A percentile compares a stretch with the other conserved stretches of the same genome.
Conservation (phyloP, 1,140 invertebrate species). For the Lysiphlebus fabarum region DNA sequence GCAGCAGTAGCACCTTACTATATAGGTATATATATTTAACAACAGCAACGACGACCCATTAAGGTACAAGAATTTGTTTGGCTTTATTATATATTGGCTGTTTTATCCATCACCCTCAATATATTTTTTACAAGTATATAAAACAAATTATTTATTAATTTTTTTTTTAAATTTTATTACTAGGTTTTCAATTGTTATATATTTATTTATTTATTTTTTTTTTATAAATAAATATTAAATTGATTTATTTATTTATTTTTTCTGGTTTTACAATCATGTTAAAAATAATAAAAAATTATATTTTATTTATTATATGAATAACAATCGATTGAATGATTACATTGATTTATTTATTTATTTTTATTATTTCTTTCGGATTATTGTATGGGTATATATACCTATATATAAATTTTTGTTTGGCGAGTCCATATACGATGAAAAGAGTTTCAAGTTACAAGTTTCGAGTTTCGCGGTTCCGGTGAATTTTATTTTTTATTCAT, state of each 20-base stretch:
- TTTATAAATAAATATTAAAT: not conserved
- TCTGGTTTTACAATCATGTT: no score
- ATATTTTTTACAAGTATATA: not conserved
- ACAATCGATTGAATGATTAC: not conserved
- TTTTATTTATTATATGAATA: not conserved
- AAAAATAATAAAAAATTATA: no score
- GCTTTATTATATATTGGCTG: no score
- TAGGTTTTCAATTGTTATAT: no score
- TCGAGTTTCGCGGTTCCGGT: conserved; percentile 20
- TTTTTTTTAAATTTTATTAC: not conserved
- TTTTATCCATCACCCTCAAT: not conserved
- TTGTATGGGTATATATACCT: not conserved
- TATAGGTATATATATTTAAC: no score
- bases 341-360: not conserved
- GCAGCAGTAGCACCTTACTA: conserved; percentile 11
- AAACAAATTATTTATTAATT: not conserved
- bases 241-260: not conserved
- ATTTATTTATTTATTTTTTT: conserved; percentile 5
- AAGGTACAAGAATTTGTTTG: conserved; percentile 12
- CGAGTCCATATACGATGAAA: no score
- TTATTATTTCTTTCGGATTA: not conserved
- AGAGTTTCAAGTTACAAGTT: conserved; percentile 17
- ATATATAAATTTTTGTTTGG: not conserved
- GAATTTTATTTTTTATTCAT: not conserved
- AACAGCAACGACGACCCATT: conserved; percentile 12